Evolutionary conservation across 1,140 invertebrate genomes (phyloP).

Genomic region (Heliconius nattereri): DNA sequence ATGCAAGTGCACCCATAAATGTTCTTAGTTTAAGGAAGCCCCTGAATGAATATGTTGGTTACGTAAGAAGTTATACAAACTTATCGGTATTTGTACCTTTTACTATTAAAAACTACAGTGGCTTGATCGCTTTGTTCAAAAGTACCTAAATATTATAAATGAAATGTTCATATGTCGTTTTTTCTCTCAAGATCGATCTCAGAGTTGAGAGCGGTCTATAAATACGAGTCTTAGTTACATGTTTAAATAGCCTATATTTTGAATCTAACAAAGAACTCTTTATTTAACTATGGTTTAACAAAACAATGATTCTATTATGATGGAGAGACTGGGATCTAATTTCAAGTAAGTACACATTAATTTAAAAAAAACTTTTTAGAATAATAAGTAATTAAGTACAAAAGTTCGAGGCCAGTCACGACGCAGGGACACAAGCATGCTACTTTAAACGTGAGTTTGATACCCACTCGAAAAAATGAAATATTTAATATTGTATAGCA

Average conservation of each 20-base stretch:
- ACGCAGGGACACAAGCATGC: too few species aligned
- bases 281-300: constrained; percentile 26
- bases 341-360: constrained; percentile 48
- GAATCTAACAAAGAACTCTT: constrained; percentile 22
- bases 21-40: constrained; percentile 39
- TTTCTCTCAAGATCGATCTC: too few species aligned
- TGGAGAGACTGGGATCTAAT: constrained; percentile 39
- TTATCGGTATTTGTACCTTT: neutral
- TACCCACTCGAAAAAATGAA: too few species aligned
- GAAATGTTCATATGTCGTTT: neutral
- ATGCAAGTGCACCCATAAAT: constrained; percentile 37
- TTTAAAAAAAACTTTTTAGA: neutral
- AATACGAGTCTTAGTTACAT: neutral
- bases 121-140: neutral
- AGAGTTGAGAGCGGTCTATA: too few species aligned
- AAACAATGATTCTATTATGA: constrained; percentile 29
- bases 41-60: constrained; percentile 1
- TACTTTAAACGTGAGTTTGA: too few species aligned
- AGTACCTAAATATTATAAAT: neutral
- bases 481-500: too few species aligned
- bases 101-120: neutral
- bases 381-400: neutral
- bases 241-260: constrained; percentile 27
- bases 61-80: neutral
- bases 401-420: too few species aligned